These are phyloP conservation scores for Dinocampus coccinellae DNA, from an alignment of 2,888 invertebrate species.

Conservation along the genomic window DNA sequence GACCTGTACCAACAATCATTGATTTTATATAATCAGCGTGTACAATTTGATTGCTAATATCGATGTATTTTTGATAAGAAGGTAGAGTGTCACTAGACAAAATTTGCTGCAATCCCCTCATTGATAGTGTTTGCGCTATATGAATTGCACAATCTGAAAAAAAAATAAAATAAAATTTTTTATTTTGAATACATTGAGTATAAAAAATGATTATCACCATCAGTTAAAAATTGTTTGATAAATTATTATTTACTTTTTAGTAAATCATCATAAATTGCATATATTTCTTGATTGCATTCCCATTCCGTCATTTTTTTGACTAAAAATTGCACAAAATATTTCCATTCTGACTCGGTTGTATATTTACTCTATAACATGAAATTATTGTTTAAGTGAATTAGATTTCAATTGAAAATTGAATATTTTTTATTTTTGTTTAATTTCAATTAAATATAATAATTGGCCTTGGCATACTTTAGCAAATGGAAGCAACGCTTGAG, in stretches of 20 bases:
- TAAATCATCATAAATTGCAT: conserved; percentile 58
- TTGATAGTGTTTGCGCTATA: conserved; percentile 62
- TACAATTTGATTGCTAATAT: conserved; percentile 65
- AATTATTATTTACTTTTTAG: conserved; percentile 56
- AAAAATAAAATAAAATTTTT: conserved; percentile 21
- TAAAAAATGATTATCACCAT: not conserved
- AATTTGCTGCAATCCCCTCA: conserved; percentile 63
- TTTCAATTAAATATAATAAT: not conserved
- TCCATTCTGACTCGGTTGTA: conserved; percentile 66
- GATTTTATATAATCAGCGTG: conserved; percentile 68
- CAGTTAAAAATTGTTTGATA: not conserved
- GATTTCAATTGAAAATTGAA: too few relatives aligned
- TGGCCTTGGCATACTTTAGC: conserved; percentile 72
- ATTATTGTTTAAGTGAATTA: conserved; percentile 3
- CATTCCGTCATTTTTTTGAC: conserved; percentile 57
- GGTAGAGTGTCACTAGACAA: conserved; percentile 64
- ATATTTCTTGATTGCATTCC: conserved; percentile 52
- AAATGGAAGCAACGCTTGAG: conserved; percentile 76
- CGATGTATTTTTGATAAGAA: conserved; percentile 63
- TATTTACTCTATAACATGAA: conserved; percentile 59
- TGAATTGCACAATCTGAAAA: conserved; percentile 64
- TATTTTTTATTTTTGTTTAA: too few relatives aligned
- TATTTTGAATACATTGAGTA: not conserved
- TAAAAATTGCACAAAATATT: conserved; percentile 61
- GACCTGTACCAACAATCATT: conserved; percentile 67